phyloP scores from a whole-genome alignment of 1,140 invertebrate species.

The Mactra quadrangularis region DNA sequence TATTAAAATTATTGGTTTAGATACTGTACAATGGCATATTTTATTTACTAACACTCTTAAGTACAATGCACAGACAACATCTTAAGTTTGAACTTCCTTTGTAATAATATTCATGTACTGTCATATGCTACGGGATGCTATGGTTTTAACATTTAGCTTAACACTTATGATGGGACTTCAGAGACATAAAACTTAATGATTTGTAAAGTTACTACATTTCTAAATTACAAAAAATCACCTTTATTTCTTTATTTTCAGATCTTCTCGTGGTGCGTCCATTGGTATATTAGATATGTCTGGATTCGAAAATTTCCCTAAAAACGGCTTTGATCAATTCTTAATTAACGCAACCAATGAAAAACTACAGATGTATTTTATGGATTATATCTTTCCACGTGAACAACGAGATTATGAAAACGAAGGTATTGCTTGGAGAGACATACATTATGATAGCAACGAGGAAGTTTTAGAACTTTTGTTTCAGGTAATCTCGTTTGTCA shows the following conservation, averaged over 20 bases:
- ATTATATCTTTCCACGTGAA: conserved; percentile 93
- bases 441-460: conserved; percentile 91
- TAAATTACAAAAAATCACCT: too few species aligned
- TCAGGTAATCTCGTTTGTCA: conserved; percentile 55
- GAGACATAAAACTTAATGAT: too few species aligned
- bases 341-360: conserved; percentile 74
- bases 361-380: conserved; percentile 92
- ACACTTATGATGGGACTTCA: too few species aligned
- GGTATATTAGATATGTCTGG: conserved; percentile 94
- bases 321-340: conserved; percentile 90
- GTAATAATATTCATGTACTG: too few species aligned
- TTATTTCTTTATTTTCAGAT: conserved; percentile 13
- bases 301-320: conserved; percentile 92
- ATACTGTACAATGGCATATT: too few species aligned
- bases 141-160: too few species aligned
- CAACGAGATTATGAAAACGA: conserved; percentile 91
- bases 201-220: too few species aligned
- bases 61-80: too few species aligned
- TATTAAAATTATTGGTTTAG: too few species aligned
- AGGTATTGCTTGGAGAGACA: conserved; percentile 87
- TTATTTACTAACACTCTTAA: too few species aligned
- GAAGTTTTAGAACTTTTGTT: conserved; percentile 70
- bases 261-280: conserved; percentile 66
- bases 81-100: too few species aligned
- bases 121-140: too few species aligned